Conservation (phyloP, 2,113 vertebrate species). For the Pelmatolapia mariae region DNA sequence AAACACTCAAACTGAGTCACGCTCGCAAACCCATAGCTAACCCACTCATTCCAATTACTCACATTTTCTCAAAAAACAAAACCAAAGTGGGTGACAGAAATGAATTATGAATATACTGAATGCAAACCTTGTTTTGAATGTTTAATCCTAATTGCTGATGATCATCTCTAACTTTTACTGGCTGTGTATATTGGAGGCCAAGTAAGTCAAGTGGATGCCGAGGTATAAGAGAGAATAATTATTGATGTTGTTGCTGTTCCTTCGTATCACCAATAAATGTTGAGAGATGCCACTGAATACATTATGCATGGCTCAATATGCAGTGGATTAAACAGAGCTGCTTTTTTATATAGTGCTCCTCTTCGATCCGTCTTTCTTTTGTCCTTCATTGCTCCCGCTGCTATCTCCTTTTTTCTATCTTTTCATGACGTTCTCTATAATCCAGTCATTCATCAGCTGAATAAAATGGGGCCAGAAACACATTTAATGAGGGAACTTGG, state of each 20-base stretch:
- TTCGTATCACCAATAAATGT: background rate
- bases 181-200: background rate
- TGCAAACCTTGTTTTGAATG: background rate
- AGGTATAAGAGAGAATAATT: background rate
- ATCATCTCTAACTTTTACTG: background rate
- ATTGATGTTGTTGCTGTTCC: background rate
- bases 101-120: background rate
- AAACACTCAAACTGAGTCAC: background rate
- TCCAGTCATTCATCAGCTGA: background rate
- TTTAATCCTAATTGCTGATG: background rate
- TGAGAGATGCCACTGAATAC: background rate
- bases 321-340: background rate
- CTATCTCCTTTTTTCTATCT: background rate
- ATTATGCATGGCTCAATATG: background rate
- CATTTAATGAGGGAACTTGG: background rate
- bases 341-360: background rate
- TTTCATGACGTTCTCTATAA: background rate
- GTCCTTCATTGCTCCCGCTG: background rate
- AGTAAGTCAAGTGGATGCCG: background rate
- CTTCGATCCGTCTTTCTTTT: background rate
- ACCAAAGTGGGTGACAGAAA: accelerated
- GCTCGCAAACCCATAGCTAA: background rate
- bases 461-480: background rate
- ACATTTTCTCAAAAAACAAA: accelerated
- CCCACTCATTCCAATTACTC: background rate